Evolutionary conservation across 2,888 invertebrate species (phyloP), one percentile per base, ranked within the genome.

Genomic region (Thereva nobilitata): DNA sequence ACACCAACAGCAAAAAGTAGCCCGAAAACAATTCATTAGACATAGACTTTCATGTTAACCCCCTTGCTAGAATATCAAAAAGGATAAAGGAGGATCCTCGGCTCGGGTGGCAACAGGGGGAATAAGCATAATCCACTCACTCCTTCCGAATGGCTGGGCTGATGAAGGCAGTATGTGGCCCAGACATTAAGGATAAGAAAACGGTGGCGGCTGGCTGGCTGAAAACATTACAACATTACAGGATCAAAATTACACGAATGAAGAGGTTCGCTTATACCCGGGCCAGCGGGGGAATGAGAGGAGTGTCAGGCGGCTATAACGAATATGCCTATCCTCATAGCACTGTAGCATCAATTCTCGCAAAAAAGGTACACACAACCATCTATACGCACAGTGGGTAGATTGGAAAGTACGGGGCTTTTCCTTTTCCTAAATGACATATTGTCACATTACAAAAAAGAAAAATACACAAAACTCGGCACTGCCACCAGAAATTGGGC

Each of bases 121-220:
- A 59, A 68, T 68, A 64, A 65, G 65, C 59, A 23, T 68, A 68
- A 68, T 68, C 68, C 68, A 68, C 68, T 68, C 64, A 67, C 54
- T 53, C 65, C 59, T 68, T 68, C 68, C 65, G 49, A 65, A 59
- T 65, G 65, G 59, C 45, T 68, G 49, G 52, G 45, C 65, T 68
- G 50, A 49, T 64, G 61, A 40, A 59, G 65, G 59, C 40, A 45
- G 12, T 57, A 35, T 56, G 42, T 44, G 59, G 59, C 59, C 37
- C 47, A 59, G 37, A 59, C 59, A 35, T 59, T 45, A 59, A 59
- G 59, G 47, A 59, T 59, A 59, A 59, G 59, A 59, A 59, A 59
- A 41, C 38, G 59, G 37, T 45, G 59, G 37, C 57, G 57, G 57
- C 44, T 57, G 57, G 57, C 34, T 57, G 45, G 40, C 40, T 59